phyloP scores from a whole-genome alignment of 2,797 vertebrate species.

The Botia kubotai region DNA sequence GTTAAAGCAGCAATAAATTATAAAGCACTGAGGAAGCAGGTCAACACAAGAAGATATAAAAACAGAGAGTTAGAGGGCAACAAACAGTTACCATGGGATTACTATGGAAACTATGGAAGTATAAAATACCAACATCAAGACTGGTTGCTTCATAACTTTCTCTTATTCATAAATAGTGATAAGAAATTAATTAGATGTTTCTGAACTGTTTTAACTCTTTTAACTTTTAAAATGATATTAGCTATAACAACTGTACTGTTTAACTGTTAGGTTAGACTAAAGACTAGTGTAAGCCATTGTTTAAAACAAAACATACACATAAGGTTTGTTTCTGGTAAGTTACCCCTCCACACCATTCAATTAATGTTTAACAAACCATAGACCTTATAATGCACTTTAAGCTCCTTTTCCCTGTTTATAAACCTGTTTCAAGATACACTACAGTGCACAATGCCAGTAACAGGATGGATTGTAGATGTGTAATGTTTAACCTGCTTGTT shows the following conservation, averaged over 20 bases:
- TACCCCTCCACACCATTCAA: conserved; percentile 10
- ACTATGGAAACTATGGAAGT: not conserved
- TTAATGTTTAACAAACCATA: conserved; percentile 60
- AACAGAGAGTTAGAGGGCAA: not conserved
- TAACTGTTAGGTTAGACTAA: no score
- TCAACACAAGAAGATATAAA: conserved; percentile 18
- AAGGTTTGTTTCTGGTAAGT: conserved; percentile 41
- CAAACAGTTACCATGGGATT: not conserved
- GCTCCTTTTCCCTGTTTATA: conserved; percentile 48
- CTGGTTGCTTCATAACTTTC: not conserved
- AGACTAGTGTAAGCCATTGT: not conserved
- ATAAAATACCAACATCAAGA: not conserved
- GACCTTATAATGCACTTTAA: conserved; percentile 54
- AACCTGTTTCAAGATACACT: conserved; percentile 43
- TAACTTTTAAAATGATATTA: not conserved
- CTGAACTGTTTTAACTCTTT: not conserved
- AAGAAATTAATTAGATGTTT: conserved; percentile 1
- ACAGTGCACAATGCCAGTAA: conserved; percentile 34
- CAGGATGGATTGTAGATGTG: conserved; percentile 11
- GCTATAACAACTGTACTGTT: not conserved
- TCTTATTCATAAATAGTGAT: not conserved
- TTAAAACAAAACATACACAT: conserved; percentile 32
- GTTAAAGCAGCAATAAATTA: not conserved
- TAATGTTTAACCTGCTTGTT: conserved; percentile 38
- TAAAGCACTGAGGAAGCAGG: conserved; percentile 10